Evolutionary conservation across 2,113 vertebrate species (phyloP), one percentile per base, ranked within the genome.

Genomic region (Maccullochella peelii): DNA sequence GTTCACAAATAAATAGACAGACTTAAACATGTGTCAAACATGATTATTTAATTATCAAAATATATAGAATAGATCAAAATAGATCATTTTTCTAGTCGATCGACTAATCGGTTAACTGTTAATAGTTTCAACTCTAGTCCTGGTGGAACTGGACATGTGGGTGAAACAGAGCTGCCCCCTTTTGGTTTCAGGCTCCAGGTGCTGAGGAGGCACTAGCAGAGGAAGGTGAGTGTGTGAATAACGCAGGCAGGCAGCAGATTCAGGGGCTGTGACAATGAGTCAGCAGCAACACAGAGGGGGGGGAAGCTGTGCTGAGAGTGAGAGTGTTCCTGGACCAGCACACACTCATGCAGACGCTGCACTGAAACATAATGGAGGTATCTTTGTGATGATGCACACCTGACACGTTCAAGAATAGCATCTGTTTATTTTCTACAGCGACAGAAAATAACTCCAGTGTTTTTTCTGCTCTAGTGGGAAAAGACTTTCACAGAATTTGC

Each of bases 221-320:
- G 87, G 82, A 94, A 93, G 92, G 93, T 94, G 91, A 91, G 93
- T 88, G 83, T 87, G 92, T 91, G 88, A 92, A 91, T 93, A 92
- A 94, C 93, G 91, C 94, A 93, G 91, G 79, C 91, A 90, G 89
- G 88, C 92, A 93, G 92, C 90, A 94, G 85, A 94, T 94, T 94
- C 88, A 85, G 82, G 82, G 86, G 82, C 91, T 91, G 87, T 94
- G 92, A 93, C 94, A 93, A 90, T 95, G 94, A 95, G 94, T 95
- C 95, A 95, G 95, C 94, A 95, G 78, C 93, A 92, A 47, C 84
- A 83, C 67, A 62, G 84, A 47, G 68, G 76, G 59, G 38, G 54
- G 59, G 74, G 8, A 20, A 20, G 69, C 63, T 81, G 54, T 84
- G 79, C 86, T 82, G 72, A 81, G 77, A 78, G 86, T 66, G 89